Percentiles rank a stretch among this genome's conserved stretches.
Evolutionary conservation across 2,113 vertebrate species (phyloP).

Genomic region (Casuarius casuarius): DNA sequence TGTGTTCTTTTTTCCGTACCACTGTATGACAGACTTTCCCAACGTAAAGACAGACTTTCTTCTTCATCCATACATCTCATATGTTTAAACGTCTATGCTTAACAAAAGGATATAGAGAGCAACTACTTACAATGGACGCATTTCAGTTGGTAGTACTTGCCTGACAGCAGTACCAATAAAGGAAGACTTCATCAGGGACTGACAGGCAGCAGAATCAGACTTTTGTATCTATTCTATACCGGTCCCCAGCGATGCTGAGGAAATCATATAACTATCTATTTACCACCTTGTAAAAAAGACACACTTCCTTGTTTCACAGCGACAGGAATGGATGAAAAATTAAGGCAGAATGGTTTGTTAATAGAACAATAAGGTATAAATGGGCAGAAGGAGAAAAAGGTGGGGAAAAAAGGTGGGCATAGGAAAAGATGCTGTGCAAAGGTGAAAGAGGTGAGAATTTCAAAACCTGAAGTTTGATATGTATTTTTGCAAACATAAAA

Average conservation of each 20-base stretch:
- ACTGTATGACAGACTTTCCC: too few species aligned
- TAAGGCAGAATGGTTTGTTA: background rate
- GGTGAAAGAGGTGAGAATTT: background rate
- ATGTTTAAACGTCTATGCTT: background rate
- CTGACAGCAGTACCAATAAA: background rate
- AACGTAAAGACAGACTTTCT: background rate
- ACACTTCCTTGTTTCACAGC: background rate
- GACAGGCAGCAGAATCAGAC: background rate
- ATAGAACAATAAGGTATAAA: background rate
- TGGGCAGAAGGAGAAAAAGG: background rate
- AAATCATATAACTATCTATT: background rate
- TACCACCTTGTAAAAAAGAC: background rate
- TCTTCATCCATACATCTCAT: background rate
- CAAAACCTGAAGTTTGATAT: background rate
- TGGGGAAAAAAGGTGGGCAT: accelerated
- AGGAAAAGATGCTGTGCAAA: background rate
- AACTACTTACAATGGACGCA: background rate
- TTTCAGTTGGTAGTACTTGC: background rate
- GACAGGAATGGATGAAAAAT: background rate
- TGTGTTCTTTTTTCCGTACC: background rate
- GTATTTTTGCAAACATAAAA: background rate
- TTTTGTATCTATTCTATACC: background rate
- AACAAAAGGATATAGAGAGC: background rate
- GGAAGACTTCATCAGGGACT: background rate
- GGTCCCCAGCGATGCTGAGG: background rate